Conservation (phyloP, 2,888 invertebrate genomes). For the Athalia cordata region DNA sequence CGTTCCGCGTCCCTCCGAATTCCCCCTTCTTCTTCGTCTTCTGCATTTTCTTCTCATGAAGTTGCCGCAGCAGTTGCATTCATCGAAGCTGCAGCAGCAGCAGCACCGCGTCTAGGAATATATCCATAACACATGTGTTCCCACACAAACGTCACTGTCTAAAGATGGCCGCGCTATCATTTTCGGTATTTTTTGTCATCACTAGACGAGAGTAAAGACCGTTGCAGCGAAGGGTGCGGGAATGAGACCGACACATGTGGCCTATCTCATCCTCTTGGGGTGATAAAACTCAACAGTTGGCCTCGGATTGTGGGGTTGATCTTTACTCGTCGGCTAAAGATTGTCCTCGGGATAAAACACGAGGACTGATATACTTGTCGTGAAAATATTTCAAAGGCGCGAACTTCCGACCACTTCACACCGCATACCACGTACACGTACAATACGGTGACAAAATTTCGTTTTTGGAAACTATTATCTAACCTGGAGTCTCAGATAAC, state of each 20-base stretch:
- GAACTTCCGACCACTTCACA: conserved; percentile 24
- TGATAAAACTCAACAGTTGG: conserved; percentile 72
- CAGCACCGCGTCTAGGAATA: conserved; percentile 38
- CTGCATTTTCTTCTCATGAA: not conserved
- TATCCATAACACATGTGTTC: conserved; percentile 55
- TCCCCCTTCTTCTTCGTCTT: conserved; percentile 12
- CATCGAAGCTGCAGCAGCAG: not conserved
- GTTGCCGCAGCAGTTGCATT: no score
- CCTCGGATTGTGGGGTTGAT: conserved; percentile 58
- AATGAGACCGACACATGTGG: conserved; percentile 54
- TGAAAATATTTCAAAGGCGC: conserved; percentile 3
- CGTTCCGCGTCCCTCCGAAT: conserved; percentile 43
- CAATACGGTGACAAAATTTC: not conserved
- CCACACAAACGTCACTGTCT: conserved; percentile 49
- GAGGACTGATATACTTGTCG: conserved; percentile 13
- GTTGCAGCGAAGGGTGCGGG: conserved; percentile 31
- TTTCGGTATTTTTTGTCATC: conserved; percentile 51
- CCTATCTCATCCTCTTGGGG: conserved; percentile 55
- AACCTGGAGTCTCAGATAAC: no score
- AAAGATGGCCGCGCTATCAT: conserved; percentile 55
- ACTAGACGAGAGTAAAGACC: conserved; percentile 37
- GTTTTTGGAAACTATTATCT: no score
- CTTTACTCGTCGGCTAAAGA: conserved; percentile 34
- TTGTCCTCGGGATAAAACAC: conserved; percentile 30
- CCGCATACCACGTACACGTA: not conserved